phyloP scores from a whole-genome alignment of 2,113 vertebrate species.

The Entosphenus tridentatus region DNA sequence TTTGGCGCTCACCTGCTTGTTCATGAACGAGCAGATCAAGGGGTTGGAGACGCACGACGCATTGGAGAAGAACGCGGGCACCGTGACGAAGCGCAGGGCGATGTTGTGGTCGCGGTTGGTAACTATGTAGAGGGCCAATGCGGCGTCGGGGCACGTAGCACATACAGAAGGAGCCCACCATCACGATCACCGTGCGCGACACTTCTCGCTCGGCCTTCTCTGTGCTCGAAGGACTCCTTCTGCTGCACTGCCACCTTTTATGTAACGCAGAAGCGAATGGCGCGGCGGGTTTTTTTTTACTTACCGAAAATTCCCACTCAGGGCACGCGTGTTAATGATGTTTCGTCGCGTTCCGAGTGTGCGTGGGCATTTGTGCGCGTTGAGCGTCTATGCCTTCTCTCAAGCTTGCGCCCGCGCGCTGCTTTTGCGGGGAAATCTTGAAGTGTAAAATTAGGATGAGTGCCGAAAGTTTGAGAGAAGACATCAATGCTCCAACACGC shows the following conservation, averaged over 20 bases:
- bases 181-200: slow-evolving; percentile 40
- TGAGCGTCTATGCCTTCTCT: too few relatives aligned
- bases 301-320: too few relatives aligned
- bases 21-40: slow-evolving; percentile 53
- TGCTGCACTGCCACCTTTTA: slow-evolving; percentile 43
- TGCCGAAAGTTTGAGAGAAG: too few relatives aligned
- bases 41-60: slow-evolving; percentile 46
- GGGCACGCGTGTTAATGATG: too few relatives aligned
- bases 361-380: too few relatives aligned
- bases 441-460: too few relatives aligned
- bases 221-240: slow-evolving; percentile 34
- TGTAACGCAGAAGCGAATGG: too few relatives aligned
- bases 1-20: slow-evolving; percentile 31
- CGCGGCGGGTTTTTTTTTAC: too few relatives aligned
- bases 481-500: too few relatives aligned
- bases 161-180: slow-evolving; percentile 36
- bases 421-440: too few relatives aligned
- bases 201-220: slow-evolving; percentile 54
- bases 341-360: too few relatives aligned
- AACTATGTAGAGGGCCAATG: slow-evolving; percentile 31
- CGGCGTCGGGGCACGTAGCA: slow-evolving; percentile 35
- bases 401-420: too few relatives aligned
- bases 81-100: slow-evolving; percentile 35
- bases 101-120: slow-evolving; percentile 22
- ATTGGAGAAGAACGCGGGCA: slow-evolving; percentile 48